These are phyloP conservation scores for Trematomus loennbergii DNA, from an alignment of 2,113 vertebrate species.

Conservation along the genomic window DNA sequence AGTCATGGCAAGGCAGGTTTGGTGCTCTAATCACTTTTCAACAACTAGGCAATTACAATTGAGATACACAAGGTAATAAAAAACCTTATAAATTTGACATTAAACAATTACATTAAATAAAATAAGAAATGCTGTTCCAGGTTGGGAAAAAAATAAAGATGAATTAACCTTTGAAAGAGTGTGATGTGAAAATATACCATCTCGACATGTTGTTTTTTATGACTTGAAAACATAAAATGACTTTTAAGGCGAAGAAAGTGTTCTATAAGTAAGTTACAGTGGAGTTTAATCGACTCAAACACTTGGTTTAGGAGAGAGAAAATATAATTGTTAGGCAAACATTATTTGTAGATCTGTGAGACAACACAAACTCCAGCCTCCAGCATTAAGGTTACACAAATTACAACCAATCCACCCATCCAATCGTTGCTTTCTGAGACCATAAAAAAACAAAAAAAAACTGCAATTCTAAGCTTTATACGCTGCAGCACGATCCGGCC, in stretches of 20 bases:
- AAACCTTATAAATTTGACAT: neutral
- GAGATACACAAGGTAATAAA: neutral
- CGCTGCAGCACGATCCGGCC: neutral
- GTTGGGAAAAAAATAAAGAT: no score
- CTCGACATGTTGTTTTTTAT: no score
- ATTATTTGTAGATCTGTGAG: neutral
- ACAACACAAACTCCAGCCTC: neutral
- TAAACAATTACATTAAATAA: no score
- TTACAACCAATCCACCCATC: neutral
- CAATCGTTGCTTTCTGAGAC: neutral
- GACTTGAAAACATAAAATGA: neutral
- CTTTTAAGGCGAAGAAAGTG: neutral
- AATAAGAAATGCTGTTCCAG: no score
- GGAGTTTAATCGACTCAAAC: neutral
- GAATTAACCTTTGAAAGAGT: no score
- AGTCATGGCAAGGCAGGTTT: neutral
- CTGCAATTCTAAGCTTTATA: neutral
- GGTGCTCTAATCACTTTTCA: neutral
- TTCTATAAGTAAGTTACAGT: neutral
- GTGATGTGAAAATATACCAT: no score
- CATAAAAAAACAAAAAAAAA: neutral
- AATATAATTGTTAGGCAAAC: neutral
- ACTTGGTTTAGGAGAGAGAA: neutral
- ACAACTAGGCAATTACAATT: neutral
- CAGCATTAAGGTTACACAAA: neutral